phyloP scores from a whole-genome alignment of 2,113 vertebrate species.

The Cynopterus brachyotis region DNA sequence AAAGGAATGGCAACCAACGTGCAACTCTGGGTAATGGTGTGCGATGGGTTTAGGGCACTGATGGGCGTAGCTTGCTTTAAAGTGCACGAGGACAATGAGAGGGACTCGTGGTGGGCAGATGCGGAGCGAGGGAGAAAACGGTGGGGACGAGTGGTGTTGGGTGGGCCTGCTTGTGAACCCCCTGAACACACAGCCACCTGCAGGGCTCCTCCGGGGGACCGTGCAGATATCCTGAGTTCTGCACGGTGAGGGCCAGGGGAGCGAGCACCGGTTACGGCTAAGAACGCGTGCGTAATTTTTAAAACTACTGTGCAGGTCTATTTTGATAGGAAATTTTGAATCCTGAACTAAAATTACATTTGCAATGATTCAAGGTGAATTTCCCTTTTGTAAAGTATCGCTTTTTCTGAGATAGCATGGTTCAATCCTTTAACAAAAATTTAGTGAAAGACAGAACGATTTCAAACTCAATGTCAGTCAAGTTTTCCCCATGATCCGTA shows the following conservation, averaged over 20 bases:
- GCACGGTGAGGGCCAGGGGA: background rate
- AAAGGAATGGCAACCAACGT: background rate
- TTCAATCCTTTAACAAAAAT: background rate
- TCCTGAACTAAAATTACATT: background rate
- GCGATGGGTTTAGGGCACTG: accelerated
- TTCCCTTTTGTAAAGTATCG: background rate
- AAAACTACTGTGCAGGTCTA: background rate
- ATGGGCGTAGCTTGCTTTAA: background rate
- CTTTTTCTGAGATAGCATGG: background rate
- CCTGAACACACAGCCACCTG: background rate
- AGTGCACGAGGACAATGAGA: background rate
- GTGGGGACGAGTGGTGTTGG: background rate
- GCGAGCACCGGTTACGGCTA: background rate
- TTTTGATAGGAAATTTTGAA: background rate
- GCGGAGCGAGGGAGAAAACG: background rate
- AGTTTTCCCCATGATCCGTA: background rate
- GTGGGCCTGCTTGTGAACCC: background rate
- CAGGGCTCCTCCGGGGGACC: background rate
- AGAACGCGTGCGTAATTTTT: background rate
- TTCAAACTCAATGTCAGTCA: background rate
- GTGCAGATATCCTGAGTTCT: background rate
- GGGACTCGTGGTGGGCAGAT: background rate
- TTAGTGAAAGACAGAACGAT: background rate
- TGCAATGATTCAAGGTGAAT: background rate
- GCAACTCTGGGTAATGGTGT: background rate